Conservation (phyloP, 2,113 vertebrate species). For the Zapornia atra region DNA sequence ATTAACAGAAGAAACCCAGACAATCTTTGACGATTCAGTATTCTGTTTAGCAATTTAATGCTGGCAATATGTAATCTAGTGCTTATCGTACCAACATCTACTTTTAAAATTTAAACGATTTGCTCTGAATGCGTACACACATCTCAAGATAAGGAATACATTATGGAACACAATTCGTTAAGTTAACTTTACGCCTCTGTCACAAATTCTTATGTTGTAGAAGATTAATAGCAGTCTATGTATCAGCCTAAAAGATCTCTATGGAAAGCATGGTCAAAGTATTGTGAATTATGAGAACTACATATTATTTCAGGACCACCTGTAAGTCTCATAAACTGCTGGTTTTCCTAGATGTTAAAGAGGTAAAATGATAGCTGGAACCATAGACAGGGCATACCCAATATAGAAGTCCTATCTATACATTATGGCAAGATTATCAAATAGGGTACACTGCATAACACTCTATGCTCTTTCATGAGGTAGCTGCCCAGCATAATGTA, state of each 20-base stretch:
- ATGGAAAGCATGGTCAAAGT: not conserved
- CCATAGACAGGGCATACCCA: not conserved
- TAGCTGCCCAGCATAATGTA: not conserved
- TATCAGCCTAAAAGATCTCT: not conserved
- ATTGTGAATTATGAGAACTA: not conserved
- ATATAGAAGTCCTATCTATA: not conserved
- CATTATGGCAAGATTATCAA: not conserved
- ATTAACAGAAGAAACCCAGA: slow-evolving; percentile 5
- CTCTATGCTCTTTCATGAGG: not conserved
- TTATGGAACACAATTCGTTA: not conserved
- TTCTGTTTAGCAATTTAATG: not conserved
- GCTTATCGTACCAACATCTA: not conserved
- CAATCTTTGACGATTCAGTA: not conserved
- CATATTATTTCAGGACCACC: not conserved
- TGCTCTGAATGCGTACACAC: not conserved
- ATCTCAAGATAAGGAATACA: not conserved
- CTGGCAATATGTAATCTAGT: not conserved
- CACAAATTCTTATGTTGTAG: not conserved
- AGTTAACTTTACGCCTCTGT: not conserved
- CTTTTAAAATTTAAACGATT: not conserved
- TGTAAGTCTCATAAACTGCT: not conserved
- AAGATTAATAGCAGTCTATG: not conserved
- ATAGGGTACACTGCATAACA: not conserved
- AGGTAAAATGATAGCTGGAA: not conserved
- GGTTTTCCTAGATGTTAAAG: not conserved